Conservation (phyloP, 2,113 vertebrate genomes). For the Apeltes quadracus region DNA sequence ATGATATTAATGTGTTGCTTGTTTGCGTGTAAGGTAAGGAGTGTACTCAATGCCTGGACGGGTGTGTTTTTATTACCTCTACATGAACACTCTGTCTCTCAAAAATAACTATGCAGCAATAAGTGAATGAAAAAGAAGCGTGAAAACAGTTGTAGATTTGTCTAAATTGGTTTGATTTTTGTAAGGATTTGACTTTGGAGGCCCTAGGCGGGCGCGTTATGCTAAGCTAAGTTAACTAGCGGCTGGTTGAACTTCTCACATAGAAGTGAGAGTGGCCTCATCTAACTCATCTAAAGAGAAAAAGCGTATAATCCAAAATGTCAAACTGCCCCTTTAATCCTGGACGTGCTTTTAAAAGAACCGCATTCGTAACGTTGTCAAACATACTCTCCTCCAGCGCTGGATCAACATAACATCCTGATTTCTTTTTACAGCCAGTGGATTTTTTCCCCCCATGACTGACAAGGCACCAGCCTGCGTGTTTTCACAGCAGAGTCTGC, state of each 20-base stretch:
- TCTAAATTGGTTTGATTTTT: neutral
- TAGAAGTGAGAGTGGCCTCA: neutral
- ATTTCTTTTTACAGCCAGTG: constrained; percentile 8
- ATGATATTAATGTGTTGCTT: constrained; percentile 58
- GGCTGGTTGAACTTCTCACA: neutral
- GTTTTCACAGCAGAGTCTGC: constrained; percentile 29
- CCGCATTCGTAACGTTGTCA: constrained; percentile 1
- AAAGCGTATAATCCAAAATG: neutral
- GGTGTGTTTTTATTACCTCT: no score
- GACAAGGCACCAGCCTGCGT: constrained; percentile 34
- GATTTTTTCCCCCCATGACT: constrained; percentile 25
- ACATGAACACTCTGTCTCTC: no score
- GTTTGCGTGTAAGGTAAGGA: constrained; percentile 26
- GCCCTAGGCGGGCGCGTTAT: neutral
- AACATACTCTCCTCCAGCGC: neutral
- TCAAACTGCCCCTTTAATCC: neutral
- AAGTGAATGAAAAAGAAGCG: no score
- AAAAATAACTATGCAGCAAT: no score
- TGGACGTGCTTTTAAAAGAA: neutral
- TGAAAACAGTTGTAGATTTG: neutral
- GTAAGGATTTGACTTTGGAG: neutral
- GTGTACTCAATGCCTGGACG: no score
- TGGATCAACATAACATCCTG: neutral
- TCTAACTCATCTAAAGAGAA: neutral
- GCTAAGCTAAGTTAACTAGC: neutral